These are phyloP conservation scores for Eledona agricola DNA, from an alignment of 2,888 invertebrate species.

Conservation along the genomic window DNA sequence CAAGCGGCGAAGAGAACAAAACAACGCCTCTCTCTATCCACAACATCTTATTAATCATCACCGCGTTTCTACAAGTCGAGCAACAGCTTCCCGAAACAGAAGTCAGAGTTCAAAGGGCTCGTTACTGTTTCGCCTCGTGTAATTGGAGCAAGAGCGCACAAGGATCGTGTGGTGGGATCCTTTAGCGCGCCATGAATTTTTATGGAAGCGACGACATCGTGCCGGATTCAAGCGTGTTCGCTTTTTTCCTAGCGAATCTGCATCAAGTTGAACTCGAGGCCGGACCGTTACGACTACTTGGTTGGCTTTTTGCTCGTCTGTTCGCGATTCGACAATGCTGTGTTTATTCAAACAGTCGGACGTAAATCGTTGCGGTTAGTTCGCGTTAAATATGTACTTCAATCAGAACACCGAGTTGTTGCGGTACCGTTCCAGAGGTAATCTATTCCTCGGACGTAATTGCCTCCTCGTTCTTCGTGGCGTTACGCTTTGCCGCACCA, in stretches of 20 bases:
- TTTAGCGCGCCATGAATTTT: constrained; percentile 30
- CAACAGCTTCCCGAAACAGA: no score
- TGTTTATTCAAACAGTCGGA: constrained; percentile 35
- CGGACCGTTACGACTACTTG: constrained; percentile 36
- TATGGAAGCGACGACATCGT: constrained; percentile 29
- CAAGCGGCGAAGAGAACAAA: no score
- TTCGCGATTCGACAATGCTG: constrained; percentile 35
- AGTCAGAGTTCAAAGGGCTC: constrained; percentile 11
- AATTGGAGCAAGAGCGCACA: constrained; percentile 30
- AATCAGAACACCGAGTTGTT: constrained; percentile 18
- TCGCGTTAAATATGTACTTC: constrained; percentile 29
- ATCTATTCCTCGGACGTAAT: no score
- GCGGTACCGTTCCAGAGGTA: constrained; percentile 18
- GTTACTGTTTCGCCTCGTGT: constrained; percentile 23
- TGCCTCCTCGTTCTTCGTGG: no score
- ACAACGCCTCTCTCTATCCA: no score
- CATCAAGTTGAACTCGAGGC: constrained; percentile 38
- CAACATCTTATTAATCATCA: no score
- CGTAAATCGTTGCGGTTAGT: constrained; percentile 38
- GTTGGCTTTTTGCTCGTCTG: constrained; percentile 39
- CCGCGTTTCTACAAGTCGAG: no score
- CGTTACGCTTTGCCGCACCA: no score
- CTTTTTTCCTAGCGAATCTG: constrained; percentile 39
- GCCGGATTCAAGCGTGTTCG: constrained; percentile 19
- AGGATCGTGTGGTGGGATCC: constrained; percentile 12